Base-by-base conservation (phyloP, 2,888 invertebrate genomes). In the Campoplex capitator region DNA sequence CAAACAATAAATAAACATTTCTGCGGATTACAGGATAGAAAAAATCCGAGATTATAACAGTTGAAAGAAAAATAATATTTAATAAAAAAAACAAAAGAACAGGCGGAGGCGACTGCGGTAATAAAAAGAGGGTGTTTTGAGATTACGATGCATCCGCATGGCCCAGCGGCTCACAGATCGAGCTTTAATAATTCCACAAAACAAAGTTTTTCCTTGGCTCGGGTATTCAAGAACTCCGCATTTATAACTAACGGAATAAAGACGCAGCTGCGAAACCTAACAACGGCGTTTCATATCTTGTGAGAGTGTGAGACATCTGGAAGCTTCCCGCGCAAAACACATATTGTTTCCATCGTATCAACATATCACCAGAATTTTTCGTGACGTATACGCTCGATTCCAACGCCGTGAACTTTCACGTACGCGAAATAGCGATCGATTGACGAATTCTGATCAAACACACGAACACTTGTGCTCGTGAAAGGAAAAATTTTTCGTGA, bases 81-180 rank as follows among this genome's bases (percentile, higher is more conserved):
- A 65, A 82, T 35, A 51, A 65, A 48, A 9, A 38, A 65, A 62
- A 16, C 48, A 76, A 18, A 11, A 32, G 32, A 65, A 65, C 4
- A 67, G 42, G 70, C 1, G 23, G 23, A 0, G 23, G 0, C 23
- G 1, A 73, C 67, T 56, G 77, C 35, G 70, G 81, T 51, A 62
- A 91, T 90, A 91, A 91, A 89, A 88, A 91, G 23, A 23, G 89
- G 89, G 90, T 90, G 90, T 13, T 62, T 28, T 1, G 16, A 62
- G 32, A 32, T 92, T 91, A 84, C 92, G 92, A 92, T 92, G 92
- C 93, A 93, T 92, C 92, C 6, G 38, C 38, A 92, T 90, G 88
- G 48, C 58, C 70, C 51, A n/a, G 6, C 18, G 18, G 18, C 78
- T 85, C 73, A 38, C 42, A 68, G 42, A 67, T 13, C 38, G 6